A percentile compares a stretch with the other conserved stretches of the same genome.
These are phyloP conservation scores for Chalcis sispes DNA, from an alignment of 2,888 invertebrate genomes.

Conservation along the genomic window DNA sequence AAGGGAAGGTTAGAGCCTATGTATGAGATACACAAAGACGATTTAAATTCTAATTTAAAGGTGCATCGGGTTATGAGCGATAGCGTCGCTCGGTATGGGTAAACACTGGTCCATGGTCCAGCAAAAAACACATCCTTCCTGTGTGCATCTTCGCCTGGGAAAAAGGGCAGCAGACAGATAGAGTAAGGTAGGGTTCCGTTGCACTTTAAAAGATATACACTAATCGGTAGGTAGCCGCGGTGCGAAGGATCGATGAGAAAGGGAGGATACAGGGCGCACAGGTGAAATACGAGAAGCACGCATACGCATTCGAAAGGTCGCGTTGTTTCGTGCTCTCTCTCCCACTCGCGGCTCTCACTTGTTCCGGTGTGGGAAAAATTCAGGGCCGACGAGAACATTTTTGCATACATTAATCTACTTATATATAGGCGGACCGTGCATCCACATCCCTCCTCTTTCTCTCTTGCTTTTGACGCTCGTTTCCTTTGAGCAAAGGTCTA, in stretches of 20 bases:
- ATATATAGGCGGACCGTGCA: slow-evolving; percentile 56
- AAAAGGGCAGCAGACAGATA: slow-evolving; percentile 33
- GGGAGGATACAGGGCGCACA: slow-evolving; percentile 63
- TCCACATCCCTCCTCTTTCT: slow-evolving; percentile 38
- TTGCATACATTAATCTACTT: slow-evolving; percentile 75
- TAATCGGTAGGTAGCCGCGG: slow-evolving; percentile 54
- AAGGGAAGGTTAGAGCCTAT: no score
- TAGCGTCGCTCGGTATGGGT: background rate
- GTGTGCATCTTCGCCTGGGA: slow-evolving; percentile 40
- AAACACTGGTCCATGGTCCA: background rate
- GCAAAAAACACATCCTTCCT: slow-evolving; percentile 28
- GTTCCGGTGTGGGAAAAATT: slow-evolving; percentile 73
- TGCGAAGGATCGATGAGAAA: slow-evolving; percentile 56
- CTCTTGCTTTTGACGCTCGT: slow-evolving; percentile 46
- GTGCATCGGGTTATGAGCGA: background rate
- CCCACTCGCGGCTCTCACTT: slow-evolving; percentile 67
- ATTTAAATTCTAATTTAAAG: slow-evolving; percentile 32
- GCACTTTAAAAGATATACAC: slow-evolving; percentile 45
- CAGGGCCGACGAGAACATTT: slow-evolving; percentile 63
- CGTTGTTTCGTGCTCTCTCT: no score
- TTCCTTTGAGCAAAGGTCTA: slow-evolving; percentile 51
- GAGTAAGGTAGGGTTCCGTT: slow-evolving; percentile 7
- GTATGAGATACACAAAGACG: no score
- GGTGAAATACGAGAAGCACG: slow-evolving; percentile 71
- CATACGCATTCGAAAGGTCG: slow-evolving; percentile 32